A percentile compares a stretch with the other conserved stretches of the same genome.
phyloP scores from a whole-genome alignment of 2,113 vertebrate genomes.

The Hepsetus odoe region DNA sequence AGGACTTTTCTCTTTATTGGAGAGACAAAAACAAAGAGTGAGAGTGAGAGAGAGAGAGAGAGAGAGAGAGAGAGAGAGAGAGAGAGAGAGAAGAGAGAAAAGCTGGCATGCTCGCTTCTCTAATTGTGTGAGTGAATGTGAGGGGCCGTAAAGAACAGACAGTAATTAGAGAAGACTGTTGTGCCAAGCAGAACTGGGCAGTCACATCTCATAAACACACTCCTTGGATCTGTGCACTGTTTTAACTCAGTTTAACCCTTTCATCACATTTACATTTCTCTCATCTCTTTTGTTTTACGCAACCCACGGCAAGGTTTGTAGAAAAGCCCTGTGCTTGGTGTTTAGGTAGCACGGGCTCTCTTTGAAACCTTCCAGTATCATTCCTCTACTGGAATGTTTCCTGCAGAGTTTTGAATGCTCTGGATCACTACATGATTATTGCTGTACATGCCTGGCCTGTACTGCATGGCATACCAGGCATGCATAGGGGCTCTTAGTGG shows the following conservation, averaged over 20 bases:
- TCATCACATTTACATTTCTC: background rate
- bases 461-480: constrained; percentile 16
- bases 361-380: background rate
- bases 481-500: background rate
- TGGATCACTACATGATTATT: no score
- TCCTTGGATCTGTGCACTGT: constrained; percentile 16
- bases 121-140: constrained; percentile 48
- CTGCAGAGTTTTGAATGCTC: background rate
- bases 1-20: constrained; percentile 60
- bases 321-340: background rate
- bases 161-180: constrained; percentile 45
- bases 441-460: background rate
- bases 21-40: constrained; percentile 16
- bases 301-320: background rate
- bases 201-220: constrained; percentile 29
- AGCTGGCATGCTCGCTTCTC: constrained; percentile 27
- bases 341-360: background rate
- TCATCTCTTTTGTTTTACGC: background rate
- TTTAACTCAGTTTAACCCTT: constrained; percentile 31
- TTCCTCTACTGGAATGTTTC: background rate
- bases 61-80: constrained; percentile 13
- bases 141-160: constrained; percentile 42
- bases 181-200: constrained; percentile 20
- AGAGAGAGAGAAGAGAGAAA: background rate
- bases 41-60: constrained; percentile 3